phyloP scores from a whole-genome alignment of 2,888 invertebrate genomes.

The Acleris emargana region DNA sequence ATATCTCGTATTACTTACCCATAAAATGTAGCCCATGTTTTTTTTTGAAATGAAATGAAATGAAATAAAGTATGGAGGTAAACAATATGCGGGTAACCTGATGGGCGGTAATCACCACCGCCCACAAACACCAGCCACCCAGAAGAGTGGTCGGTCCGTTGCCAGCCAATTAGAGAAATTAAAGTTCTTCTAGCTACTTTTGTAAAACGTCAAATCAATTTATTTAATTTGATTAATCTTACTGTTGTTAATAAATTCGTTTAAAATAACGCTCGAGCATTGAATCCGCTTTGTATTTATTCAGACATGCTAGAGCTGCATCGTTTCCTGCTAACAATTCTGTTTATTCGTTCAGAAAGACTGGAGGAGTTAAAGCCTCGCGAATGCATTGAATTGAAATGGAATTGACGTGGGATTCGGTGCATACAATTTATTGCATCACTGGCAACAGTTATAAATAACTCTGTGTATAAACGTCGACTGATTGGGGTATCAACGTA shows the following conservation, averaged over 20 bases:
- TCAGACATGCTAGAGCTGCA: conserved; percentile 36
- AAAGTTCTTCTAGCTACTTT: too few relatives aligned
- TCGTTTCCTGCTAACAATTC: conserved; percentile 58
- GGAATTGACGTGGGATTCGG: conserved; percentile 62
- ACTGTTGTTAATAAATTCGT: not conserved
- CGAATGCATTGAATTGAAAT: conserved; percentile 65
- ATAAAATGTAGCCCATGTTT: too few relatives aligned
- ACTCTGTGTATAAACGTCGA: not conserved
- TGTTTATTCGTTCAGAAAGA: conserved; percentile 59
- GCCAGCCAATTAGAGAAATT: too few relatives aligned
- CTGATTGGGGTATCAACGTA: not conserved
- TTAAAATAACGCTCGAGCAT: conserved; percentile 6
- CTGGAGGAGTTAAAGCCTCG: conserved; percentile 46
- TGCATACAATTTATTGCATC: conserved; percentile 67
- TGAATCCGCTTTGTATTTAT: conserved; percentile 5
- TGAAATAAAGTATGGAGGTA: too few relatives aligned
- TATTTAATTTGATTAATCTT: too few relatives aligned
- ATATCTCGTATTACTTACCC: too few relatives aligned
- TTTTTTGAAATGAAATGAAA: too few relatives aligned
- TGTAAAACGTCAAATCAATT: too few relatives aligned
- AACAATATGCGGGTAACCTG: too few relatives aligned
- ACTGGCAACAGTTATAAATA: conserved; percentile 43
- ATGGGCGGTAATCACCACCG: too few relatives aligned
- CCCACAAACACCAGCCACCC: too few relatives aligned
- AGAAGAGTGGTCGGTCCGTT: too few relatives aligned